Percentiles rank a stretch among this genome's conserved stretches.
Conservation (phyloP, 2,888 invertebrate species). For the Drosophila paramelanica region DNA sequence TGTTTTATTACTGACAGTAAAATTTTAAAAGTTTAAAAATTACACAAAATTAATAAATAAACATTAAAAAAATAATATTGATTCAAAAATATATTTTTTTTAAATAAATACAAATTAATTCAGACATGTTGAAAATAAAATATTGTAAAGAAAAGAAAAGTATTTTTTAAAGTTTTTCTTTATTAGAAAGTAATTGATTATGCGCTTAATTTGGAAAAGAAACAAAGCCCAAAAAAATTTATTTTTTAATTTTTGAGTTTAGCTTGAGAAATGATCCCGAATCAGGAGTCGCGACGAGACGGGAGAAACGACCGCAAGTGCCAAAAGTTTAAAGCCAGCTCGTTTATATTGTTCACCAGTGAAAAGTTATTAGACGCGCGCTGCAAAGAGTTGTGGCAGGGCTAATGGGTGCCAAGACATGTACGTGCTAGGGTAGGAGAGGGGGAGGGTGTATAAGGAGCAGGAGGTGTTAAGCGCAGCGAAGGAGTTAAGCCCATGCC, state of each 20-base stretch:
- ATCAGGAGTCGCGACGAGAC: constrained; percentile 20
- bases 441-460: neutral
- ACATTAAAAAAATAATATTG: neutral
- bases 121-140: no score
- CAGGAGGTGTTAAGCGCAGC: constrained; percentile 31
- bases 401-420: constrained; percentile 46
- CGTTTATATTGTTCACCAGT: constrained; percentile 62
- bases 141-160: no score
- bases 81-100: no score
- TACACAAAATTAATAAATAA: no score
- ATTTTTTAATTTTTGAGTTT: constrained; percentile 10
- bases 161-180: no score
- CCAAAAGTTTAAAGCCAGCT: constrained; percentile 65
- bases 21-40: no score
- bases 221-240: neutral
- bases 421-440: neutral
- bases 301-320: constrained; percentile 59
- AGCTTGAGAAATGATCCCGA: constrained; percentile 46
- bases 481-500: constrained; percentile 57
- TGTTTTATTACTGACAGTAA: no score
- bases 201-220: no score
- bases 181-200: neutral
- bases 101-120: no score
- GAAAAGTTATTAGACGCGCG: constrained; percentile 26
- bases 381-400: constrained; percentile 25